phyloP scores from a whole-genome alignment of 2,888 invertebrate genomes.

The Phengaris alcon region DNA sequence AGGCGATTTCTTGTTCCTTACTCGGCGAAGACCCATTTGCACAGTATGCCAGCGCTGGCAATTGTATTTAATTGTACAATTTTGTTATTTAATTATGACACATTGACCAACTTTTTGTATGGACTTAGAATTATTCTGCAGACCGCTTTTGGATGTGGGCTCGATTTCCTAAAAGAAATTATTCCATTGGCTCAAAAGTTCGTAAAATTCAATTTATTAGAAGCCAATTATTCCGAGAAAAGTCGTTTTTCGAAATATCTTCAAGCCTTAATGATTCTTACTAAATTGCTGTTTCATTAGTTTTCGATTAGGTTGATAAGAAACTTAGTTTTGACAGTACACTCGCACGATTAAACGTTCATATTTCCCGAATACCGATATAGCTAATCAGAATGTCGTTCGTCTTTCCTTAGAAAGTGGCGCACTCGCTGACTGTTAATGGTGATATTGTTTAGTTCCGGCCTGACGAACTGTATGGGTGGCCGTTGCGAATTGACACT shows the following conservation, averaged over 20 bases:
- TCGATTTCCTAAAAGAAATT: too few species aligned
- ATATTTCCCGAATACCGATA: constrained; percentile 67
- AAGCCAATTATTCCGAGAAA: background rate
- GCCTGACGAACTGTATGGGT: constrained; percentile 43
- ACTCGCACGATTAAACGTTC: constrained; percentile 42
- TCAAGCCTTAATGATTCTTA: constrained; percentile 10
- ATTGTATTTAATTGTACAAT: constrained; percentile 25
- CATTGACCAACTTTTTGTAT: background rate
- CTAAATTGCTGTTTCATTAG: background rate
- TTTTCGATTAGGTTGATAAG: background rate
- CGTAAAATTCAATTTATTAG: background rate
- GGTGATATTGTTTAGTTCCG: constrained; percentile 61
- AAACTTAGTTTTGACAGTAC: constrained; percentile 30
- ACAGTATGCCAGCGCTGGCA: constrained; percentile 16
- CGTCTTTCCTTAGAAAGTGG: constrained; percentile 71
- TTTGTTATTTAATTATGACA: constrained; percentile 23
- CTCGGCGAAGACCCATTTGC: constrained; percentile 32
- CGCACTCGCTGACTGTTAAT: constrained; percentile 67
- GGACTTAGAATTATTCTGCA: background rate
- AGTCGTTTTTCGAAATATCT: background rate
- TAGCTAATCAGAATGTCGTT: constrained; percentile 57
- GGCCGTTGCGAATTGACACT: too few species aligned
- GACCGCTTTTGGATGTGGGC: too few species aligned
- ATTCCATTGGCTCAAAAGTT: too few species aligned
- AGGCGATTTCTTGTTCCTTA: constrained; percentile 37